These are phyloP conservation scores for Celastrina argiolus DNA, from an alignment of 2,888 invertebrate genomes.

Conservation along the genomic window DNA sequence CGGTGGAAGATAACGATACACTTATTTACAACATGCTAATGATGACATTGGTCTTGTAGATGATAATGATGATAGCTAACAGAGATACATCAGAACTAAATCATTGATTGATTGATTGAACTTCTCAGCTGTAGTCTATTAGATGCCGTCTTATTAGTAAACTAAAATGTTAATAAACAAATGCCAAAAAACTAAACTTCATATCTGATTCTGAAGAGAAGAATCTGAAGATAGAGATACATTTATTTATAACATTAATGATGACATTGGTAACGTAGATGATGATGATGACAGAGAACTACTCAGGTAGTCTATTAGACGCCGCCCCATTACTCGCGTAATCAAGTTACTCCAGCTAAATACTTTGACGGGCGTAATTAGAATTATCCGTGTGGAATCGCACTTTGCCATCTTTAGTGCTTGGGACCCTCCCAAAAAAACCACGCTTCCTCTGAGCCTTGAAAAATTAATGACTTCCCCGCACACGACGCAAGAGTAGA, in stretches of 20 bases:
- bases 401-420: constrained; percentile 30
- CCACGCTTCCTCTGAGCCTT: constrained; percentile 53
- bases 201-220: too few species aligned
- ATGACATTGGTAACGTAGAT: background rate
- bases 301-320: background rate
- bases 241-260: background rate
- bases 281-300: background rate
- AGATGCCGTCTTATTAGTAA: too few species aligned
- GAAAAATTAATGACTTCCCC: constrained; percentile 64
- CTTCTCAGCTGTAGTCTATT: too few species aligned
- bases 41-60: too few species aligned
- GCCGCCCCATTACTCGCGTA: constrained; percentile 19
- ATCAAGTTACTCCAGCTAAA: constrained; percentile 22
- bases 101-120: too few species aligned
- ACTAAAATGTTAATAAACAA: too few species aligned
- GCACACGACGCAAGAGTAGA: constrained; percentile 25
- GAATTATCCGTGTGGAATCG: constrained; percentile 25
- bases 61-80: too few species aligned
- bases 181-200: too few species aligned
- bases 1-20: too few species aligned
- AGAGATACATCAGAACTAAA: too few species aligned
- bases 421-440: constrained; percentile 38
- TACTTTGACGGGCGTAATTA: constrained; percentile 18
- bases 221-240: background rate
- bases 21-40: too few species aligned